Conservation (phyloP, 2,888 invertebrate genomes). For the Tetragonisca angustula region DNA sequence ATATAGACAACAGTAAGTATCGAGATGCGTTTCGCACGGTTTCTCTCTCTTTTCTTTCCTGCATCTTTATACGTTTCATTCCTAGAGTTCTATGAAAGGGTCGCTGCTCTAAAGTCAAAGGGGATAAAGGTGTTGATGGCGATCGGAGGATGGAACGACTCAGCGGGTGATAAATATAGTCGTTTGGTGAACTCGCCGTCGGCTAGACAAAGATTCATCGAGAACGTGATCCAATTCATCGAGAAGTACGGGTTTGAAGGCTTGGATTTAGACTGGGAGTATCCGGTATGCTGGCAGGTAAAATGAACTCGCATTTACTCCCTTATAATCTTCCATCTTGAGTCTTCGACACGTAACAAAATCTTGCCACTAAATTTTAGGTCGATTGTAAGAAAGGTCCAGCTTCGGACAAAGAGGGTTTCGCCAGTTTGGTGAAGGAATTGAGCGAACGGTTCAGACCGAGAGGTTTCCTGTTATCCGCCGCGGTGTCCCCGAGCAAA, state of each 20-base stretch:
- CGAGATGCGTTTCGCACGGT: background rate
- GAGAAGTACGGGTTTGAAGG: constrained; percentile 94
- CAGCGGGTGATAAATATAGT: constrained; percentile 95
- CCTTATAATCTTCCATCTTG: background rate
- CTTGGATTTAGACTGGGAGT: constrained; percentile 97
- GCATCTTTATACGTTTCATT: constrained; percentile 48
- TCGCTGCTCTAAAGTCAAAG: constrained; percentile 89
- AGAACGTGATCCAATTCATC: constrained; percentile 91
- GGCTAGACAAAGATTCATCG: constrained; percentile 90
- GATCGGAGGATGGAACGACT: constrained; percentile 98
- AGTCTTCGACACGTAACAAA: background rate
- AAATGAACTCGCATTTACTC: background rate
- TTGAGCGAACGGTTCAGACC: constrained; percentile 89
- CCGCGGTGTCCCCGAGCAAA: constrained; percentile 94
- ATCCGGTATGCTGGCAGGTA: constrained; percentile 95
- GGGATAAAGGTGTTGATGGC: constrained; percentile 94
- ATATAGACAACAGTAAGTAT: constrained; percentile 92
- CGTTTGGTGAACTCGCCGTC: constrained; percentile 90
- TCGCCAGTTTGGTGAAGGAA: constrained; percentile 91
- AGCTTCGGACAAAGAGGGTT: constrained; percentile 91
- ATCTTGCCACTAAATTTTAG: constrained; percentile 79
- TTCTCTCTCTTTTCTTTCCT: too few species aligned
- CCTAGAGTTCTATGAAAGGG: constrained; percentile 94
- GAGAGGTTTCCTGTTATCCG: constrained; percentile 90
- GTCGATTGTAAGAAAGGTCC: constrained; percentile 94